These are phyloP conservation scores for Peromyscus leucopus DNA, from an alignment of 2,113 vertebrate genomes.

Conservation along the genomic window DNA sequence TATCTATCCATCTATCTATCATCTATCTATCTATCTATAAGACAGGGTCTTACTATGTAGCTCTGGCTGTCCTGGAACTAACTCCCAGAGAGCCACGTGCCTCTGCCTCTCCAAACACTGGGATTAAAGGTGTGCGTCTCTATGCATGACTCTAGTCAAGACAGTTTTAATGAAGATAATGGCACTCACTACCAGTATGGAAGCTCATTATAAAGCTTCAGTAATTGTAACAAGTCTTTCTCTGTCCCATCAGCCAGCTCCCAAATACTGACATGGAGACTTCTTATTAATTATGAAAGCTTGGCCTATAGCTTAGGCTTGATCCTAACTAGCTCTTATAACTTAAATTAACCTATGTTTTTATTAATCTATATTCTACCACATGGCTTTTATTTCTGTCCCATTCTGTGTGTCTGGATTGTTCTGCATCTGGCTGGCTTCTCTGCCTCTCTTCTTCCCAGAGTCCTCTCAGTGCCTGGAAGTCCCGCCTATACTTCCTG, in stretches of 20 bases:
- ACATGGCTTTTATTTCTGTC: not conserved
- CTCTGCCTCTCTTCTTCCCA: not conserved
- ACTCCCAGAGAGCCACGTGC: not conserved
- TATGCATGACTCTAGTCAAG: not conserved
- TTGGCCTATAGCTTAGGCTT: not conserved
- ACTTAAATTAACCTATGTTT: not conserved
- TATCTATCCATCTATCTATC: too few relatives aligned
- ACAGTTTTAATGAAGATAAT: not conserved
- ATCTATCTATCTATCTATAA: too few relatives aligned
- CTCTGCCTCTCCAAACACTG: not conserved
- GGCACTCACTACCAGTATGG: not conserved
- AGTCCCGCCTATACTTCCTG: not conserved
- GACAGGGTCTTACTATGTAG: too few relatives aligned
- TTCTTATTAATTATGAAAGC: not conserved
- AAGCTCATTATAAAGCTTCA: slow-evolving; percentile 27
- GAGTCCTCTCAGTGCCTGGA: not conserved
- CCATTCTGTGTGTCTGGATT: not conserved
- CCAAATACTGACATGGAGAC: not conserved
- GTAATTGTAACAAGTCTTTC: not conserved
- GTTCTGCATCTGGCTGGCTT: not conserved
- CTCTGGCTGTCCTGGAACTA: not conserved
- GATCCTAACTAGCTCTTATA: not conserved
- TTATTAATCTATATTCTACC: not conserved
- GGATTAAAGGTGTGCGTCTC: not conserved
- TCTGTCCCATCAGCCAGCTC: not conserved